Conservation (phyloP, 1,140 invertebrate genomes). For the Pristionchus pacificus region DNA sequence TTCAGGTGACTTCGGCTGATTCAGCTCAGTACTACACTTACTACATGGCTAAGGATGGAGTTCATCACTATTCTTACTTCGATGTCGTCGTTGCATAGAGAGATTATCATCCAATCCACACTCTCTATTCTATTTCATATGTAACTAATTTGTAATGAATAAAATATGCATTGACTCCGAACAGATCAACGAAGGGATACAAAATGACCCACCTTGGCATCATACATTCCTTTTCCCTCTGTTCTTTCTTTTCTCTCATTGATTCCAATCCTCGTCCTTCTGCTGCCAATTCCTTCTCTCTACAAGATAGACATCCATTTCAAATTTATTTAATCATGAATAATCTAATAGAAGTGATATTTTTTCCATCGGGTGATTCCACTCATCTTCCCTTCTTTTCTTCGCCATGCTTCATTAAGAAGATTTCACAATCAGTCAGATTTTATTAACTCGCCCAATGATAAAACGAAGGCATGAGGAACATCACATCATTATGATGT, state of each 20-base stretch:
- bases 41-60: background rate
- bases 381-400: conserved; percentile 14
- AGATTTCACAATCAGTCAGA: conserved; percentile 14
- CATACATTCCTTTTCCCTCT: conserved; percentile 1
- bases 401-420: conserved; percentile 20
- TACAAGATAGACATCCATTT: no score
- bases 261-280: conserved; percentile 24
- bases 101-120: no score
- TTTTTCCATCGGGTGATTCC: conserved; percentile 12
- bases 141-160: no score
- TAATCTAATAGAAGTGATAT: background rate
- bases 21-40: background rate
- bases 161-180: no score
- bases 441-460: no score
- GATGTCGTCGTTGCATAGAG: background rate
- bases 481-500: no score
- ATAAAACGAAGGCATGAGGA: no score
- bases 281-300: conserved; percentile 4
- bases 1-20: background rate
- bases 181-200: no score
- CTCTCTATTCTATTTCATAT: no score
- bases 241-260: conserved; percentile 16
- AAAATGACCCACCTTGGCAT: background rate
- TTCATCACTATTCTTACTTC: background rate
- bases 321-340: no score